A percentile compares a stretch with the other conserved stretches of the same genome.
phyloP scores from a whole-genome alignment of 2,888 invertebrate species.

The Trachelus stipa region DNA sequence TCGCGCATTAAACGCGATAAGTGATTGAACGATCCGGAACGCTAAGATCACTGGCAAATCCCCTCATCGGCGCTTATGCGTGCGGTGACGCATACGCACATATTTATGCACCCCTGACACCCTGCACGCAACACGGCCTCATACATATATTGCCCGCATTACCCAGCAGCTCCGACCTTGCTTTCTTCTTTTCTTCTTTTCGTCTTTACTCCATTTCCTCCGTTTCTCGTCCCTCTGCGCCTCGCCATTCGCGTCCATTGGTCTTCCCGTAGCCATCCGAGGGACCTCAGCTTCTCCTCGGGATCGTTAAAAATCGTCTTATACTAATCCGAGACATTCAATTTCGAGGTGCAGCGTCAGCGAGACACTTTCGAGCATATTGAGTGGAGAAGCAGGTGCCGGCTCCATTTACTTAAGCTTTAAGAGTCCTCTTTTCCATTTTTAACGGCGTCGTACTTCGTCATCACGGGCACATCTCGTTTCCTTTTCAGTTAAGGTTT shows the following conservation, averaged over 20 bases:
- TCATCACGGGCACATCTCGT: slow-evolving; percentile 47
- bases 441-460: slow-evolving; percentile 47
- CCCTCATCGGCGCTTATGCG: slow-evolving; percentile 48
- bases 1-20: slow-evolving; percentile 43
- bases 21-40: slow-evolving; percentile 55
- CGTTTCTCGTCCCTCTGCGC: neutral
- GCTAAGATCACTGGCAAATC: slow-evolving; percentile 59
- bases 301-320: too few species aligned
- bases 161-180: slow-evolving; percentile 31
- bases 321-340: slow-evolving; percentile 44
- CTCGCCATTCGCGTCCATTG: neutral
- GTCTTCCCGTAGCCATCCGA: too few species aligned
- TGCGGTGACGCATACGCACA: slow-evolving; percentile 60
- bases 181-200: neutral
- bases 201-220: neutral
- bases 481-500: slow-evolving; percentile 25
- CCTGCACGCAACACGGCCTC: slow-evolving; percentile 34
- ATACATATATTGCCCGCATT: slow-evolving; percentile 59
- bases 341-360: slow-evolving; percentile 57
- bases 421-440: slow-evolving; percentile 56
- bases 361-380: slow-evolving; percentile 60
- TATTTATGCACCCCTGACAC: slow-evolving; percentile 58
- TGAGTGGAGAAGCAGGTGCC: slow-evolving; percentile 36
- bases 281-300: too few species aligned
- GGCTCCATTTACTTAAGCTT: slow-evolving; percentile 50